phyloP scores from a whole-genome alignment of 2,797 vertebrate genomes.

The Argya squamiceps region DNA sequence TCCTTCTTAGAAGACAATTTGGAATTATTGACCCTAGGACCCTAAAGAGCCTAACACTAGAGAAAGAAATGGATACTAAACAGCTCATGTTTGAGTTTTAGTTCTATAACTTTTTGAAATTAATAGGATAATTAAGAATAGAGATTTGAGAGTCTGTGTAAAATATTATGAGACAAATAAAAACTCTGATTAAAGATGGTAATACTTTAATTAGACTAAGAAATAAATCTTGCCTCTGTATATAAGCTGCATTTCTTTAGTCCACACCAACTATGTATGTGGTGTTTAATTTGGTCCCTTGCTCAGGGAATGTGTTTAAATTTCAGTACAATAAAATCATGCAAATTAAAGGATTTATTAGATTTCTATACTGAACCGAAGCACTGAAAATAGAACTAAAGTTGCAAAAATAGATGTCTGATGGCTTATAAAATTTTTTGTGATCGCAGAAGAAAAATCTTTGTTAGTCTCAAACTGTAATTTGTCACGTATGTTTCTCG shows the following conservation, averaged over 20 bases:
- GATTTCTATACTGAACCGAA: background rate
- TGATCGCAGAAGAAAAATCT: background rate
- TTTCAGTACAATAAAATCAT: background rate
- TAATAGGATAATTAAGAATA: background rate
- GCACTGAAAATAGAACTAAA: background rate
- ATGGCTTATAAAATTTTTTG: background rate
- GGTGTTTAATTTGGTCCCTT: background rate
- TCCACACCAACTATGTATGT: background rate
- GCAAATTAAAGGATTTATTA: background rate
- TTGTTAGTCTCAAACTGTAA: background rate
- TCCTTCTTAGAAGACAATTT: background rate
- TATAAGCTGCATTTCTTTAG: background rate
- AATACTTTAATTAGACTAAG: background rate
- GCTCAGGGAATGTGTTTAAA: background rate
- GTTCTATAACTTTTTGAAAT: background rate
- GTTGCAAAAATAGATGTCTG: background rate
- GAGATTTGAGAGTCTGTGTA: background rate
- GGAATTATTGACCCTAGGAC: background rate
- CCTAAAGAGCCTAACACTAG: background rate
- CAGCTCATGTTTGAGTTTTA: background rate
- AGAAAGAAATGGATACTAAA: background rate
- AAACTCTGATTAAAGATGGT: background rate
- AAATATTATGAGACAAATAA: background rate
- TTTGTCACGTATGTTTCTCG: background rate
- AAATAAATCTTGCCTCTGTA: background rate